phyloP scores from a whole-genome alignment of 2,113 vertebrate species.

The Ariopsis seemanni region DNA sequence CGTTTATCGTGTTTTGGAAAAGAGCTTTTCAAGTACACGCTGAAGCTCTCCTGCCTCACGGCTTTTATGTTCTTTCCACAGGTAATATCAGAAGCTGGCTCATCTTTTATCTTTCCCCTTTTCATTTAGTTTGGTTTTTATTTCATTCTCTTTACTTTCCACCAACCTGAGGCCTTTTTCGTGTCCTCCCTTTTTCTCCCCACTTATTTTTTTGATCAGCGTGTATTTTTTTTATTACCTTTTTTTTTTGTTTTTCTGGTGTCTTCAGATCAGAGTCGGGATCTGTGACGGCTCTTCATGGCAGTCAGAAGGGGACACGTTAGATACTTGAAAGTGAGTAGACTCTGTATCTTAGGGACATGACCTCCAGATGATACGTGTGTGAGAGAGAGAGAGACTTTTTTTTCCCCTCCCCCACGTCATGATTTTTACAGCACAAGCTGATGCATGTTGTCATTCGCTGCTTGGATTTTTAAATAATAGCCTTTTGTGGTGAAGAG shows the following conservation, averaged over 20 bases:
- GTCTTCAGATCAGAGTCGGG: slow-evolving; percentile 70
- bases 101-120: slow-evolving; percentile 38
- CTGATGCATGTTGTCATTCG: not conserved
- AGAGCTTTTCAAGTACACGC: slow-evolving; percentile 27
- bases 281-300: slow-evolving; percentile 80
- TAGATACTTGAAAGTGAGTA: slow-evolving; percentile 80
- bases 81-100: slow-evolving; percentile 57
- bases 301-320: slow-evolving; percentile 80
- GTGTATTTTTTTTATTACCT: slow-evolving; percentile 58
- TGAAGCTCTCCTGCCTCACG: slow-evolving; percentile 45
- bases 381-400: not conserved
- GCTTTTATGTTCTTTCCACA: slow-evolving; percentile 58
- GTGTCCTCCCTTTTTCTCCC: too few species aligned
- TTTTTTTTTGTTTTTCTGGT: slow-evolving; percentile 57
- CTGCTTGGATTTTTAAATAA: not conserved
- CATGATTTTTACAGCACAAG: not conserved
- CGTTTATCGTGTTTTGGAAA: too few species aligned
- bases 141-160: slow-evolving; percentile 36
- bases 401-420: not conserved
- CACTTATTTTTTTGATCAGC: slow-evolving; percentile 42
- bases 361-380: not conserved
- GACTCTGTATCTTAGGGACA: slow-evolving; percentile 42
- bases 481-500: not conserved
- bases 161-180: slow-evolving; percentile 31
- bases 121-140: slow-evolving; percentile 45